Conservation (phyloP, 1,140 invertebrate species). For the Chrysoperla carnea region DNA sequence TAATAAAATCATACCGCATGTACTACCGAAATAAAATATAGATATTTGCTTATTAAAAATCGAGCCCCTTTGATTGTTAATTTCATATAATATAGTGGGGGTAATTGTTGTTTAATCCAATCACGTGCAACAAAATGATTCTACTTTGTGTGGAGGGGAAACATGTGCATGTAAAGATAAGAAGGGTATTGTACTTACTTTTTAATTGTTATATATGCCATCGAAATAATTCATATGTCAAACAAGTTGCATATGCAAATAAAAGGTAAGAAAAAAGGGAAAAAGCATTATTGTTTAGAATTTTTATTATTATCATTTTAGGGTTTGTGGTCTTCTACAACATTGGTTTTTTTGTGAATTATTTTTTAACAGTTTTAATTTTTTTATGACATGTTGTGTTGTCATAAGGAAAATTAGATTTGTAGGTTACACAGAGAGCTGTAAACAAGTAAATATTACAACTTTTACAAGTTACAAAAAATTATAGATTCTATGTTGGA, state of each 20-base stretch:
- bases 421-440: no score
- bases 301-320: not conserved
- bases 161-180: not conserved
- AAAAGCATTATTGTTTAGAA: not conserved
- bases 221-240: not conserved
- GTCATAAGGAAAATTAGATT: no score
- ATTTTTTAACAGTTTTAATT: no score
- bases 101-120: not conserved
- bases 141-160: not conserved
- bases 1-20: no score
- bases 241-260: not conserved
- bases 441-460: no score
- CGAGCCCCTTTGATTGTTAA: not conserved
- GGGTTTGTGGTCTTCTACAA: not conserved
- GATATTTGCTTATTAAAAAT: slow-evolving; percentile 2
- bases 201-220: not conserved
- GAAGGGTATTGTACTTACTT: not conserved
- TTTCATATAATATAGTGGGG: not conserved
- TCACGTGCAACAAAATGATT: not conserved
- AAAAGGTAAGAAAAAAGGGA: not conserved
- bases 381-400: no score
- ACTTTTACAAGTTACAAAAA: no score
- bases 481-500: no score
- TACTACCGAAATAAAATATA: not conserved
- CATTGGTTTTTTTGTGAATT: not conserved